Evolutionary conservation across 2,113 vertebrate genomes (phyloP), one percentile per base, ranked within the genome.

Genomic region (Genyomyrus donnyi): DNA sequence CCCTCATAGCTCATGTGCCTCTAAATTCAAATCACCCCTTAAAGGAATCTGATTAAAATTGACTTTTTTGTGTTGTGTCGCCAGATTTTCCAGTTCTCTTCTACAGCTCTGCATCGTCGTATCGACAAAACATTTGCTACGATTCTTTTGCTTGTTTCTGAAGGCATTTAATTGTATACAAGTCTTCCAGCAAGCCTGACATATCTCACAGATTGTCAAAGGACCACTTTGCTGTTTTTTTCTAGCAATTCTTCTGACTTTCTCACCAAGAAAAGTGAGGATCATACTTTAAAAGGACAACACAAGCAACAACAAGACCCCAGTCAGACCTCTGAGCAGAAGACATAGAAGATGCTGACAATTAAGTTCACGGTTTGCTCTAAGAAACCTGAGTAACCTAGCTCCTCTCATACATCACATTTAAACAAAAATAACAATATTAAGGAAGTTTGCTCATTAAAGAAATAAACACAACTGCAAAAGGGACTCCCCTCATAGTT

Each of bases 1-100:
- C 93, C 94, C 95, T 93, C 89, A 88, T 42, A 92, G 91, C 92
- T 90, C 92, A 90, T 87, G 42, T 77, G 15, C 87, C 87, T 66
- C 13, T 19, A 87, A 87, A 53, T 87, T 87, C 49, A 24, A 52
- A 52, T 53, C 77, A 45, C 49, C 85, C 52, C 91, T 21, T 86
- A 70, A 89, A 91, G 88, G 91, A 27, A 70, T 87, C 89, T 89
- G 90, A 91, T 91, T 91, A 91, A 85, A 74, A 89, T 42, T 85
- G 52, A 77, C 85, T 90, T 88, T 42, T 53, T 80, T 77, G 52
- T 83, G 46, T 90, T 19, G 24, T 15, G 10, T 87, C 58, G 46
- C 10, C 48, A 87, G 42, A 70, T 90, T 90, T 77, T 56, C 85
- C 86, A 91, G 13, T 35, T 62, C 35, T 86, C 77, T 89, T 31